A percentile compares a stretch with the other conserved stretches of the same genome.
Conservation (phyloP, 2,888 invertebrate species). For the Scaptomyza caliginosa region DNA sequence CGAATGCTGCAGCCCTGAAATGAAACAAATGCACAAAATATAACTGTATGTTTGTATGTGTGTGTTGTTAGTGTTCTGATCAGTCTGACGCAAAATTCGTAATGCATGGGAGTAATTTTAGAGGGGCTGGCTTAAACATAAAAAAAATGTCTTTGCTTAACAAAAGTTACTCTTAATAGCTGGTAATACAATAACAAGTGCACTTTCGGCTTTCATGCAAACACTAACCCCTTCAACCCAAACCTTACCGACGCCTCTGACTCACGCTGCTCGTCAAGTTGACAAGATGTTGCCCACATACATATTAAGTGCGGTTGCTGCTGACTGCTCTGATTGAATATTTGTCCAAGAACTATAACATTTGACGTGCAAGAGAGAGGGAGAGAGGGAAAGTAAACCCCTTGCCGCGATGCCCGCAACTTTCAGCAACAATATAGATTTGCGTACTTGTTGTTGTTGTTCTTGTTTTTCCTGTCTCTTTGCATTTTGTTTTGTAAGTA, state of each 20-base stretch:
- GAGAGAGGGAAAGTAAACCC: not conserved
- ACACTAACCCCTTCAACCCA: not conserved
- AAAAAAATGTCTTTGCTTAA: no score
- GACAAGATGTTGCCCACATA: constrained; percentile 66
- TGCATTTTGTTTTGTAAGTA: constrained; percentile 57
- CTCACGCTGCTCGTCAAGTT: constrained; percentile 37
- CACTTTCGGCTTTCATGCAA: not conserved
- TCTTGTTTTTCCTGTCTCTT: constrained; percentile 10
- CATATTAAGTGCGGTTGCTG: constrained; percentile 41
- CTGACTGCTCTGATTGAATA: constrained; percentile 56
- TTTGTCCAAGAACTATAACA: constrained; percentile 60
- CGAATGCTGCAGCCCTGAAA: constrained; percentile 49
- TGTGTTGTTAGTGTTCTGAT: constrained; percentile 40
- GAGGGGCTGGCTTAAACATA: not conserved
- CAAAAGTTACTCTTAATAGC: no score
- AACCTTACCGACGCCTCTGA: constrained; percentile 16
- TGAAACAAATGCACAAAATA: constrained; percentile 33
- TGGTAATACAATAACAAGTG: no score
- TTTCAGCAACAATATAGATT: constrained; percentile 26
- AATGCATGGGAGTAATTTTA: constrained; percentile 7
- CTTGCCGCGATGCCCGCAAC: constrained; percentile 15
- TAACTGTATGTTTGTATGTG: not conserved
- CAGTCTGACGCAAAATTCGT: constrained; percentile 29
- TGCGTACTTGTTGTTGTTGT: constrained; percentile 24
- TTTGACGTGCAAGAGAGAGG: not conserved